Evolutionary conservation across 2,797 vertebrate genomes (phyloP).

Genomic region (Lepilemur septentrionalis): DNA sequence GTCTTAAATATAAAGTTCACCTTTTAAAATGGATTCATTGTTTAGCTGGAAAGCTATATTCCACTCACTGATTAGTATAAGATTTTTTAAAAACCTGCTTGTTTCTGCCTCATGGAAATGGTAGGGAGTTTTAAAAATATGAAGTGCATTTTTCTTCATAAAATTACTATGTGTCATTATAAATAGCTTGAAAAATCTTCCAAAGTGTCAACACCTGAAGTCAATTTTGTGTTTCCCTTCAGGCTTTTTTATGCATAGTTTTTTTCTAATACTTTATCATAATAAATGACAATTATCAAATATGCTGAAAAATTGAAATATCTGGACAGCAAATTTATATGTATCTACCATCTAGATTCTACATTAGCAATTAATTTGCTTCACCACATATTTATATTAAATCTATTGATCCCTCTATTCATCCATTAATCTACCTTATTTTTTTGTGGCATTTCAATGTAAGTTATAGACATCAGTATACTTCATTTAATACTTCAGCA

Average conservation of each 20-base stretch:
- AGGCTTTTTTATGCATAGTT: not conserved
- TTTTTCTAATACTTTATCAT: not conserved
- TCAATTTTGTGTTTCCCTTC: not conserved
- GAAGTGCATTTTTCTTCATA: not conserved
- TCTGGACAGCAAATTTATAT: not conserved
- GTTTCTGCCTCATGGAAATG: not conserved
- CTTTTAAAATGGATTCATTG: not conserved
- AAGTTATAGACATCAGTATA: not conserved
- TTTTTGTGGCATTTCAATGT: not conserved
- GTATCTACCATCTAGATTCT: not conserved
- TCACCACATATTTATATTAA: not conserved
- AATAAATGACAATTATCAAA: not conserved
- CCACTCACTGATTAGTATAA: not conserved
- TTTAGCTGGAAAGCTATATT: not conserved
- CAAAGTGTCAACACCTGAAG: not conserved
- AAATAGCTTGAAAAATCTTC: conserved; percentile 14
- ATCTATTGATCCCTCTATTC: not conserved
- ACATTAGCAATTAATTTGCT: not conserved
- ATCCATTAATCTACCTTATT: not conserved
- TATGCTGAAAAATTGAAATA: not conserved
- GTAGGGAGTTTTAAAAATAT: not conserved
- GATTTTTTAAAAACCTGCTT: not conserved
- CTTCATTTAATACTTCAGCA: not conserved
- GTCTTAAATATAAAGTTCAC: not conserved
- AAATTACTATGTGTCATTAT: not conserved